Percentiles rank a stretch among this genome's conserved stretches.
These are phyloP conservation scores for Drosophila melanocephala DNA, from an alignment of 2,888 invertebrate genomes.

Conservation along the genomic window DNA sequence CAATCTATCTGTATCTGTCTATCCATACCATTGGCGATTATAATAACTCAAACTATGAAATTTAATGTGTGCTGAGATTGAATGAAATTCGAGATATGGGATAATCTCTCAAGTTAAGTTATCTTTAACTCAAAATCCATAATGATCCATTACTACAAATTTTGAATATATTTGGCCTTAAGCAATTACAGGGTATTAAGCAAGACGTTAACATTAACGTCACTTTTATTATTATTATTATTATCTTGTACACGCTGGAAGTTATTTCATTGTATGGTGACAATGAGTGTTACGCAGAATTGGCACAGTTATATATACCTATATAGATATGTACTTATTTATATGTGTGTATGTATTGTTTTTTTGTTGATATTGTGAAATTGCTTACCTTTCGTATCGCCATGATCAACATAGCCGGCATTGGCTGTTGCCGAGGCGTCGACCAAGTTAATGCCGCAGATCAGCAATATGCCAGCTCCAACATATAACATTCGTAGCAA, in stretches of 20 bases:
- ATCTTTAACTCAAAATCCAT: background rate
- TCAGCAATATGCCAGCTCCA: conserved; percentile 58
- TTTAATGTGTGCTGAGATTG: background rate
- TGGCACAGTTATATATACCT: conserved; percentile 33
- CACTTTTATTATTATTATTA: background rate
- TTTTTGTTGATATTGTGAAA: conserved; percentile 47
- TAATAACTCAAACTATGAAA: background rate
- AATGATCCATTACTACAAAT: background rate
- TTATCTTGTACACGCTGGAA: background rate
- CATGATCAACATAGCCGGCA: conserved; percentile 84
- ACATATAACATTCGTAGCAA: conserved; percentile 31
- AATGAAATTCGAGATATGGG: background rate
- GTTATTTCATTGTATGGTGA: conserved; percentile 5
- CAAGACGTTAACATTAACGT: background rate
- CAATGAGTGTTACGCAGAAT: conserved; percentile 21
- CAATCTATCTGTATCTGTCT: background rate
- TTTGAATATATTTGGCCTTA: background rate
- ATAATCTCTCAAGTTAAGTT: background rate
- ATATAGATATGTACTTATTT: background rate
- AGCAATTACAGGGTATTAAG: conserved; percentile 21
- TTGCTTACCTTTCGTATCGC: conserved; percentile 85
- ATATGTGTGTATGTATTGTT: background rate
- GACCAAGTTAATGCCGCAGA: conserved; percentile 50
- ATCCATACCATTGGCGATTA: background rate
- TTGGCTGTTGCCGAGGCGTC: conserved; percentile 73